A percentile compares a stretch with the other conserved stretches of the same genome.
phyloP scores from a whole-genome alignment of 2,113 vertebrate genomes.

The Grammomys surdaster region DNA sequence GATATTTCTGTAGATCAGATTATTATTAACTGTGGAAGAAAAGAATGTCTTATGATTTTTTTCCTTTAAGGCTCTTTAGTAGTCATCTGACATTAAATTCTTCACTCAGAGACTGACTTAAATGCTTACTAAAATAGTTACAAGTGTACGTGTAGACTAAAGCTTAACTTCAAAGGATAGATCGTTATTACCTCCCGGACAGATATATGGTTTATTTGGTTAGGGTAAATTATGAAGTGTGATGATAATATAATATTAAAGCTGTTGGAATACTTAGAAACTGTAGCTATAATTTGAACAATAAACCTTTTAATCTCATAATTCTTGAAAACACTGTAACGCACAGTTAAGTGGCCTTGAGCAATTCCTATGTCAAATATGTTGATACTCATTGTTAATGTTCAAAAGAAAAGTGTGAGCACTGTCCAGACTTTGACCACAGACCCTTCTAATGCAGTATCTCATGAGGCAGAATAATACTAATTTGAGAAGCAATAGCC shows the following conservation, averaged over 20 bases:
- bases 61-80: neutral
- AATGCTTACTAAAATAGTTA: conserved; percentile 25
- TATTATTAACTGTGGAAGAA: conserved; percentile 40
- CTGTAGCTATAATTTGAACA: conserved; percentile 59
- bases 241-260: conserved; percentile 54
- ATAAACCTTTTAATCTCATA: neutral
- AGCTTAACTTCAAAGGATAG: conserved; percentile 26
- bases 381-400: conserved; percentile 38
- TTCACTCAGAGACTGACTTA: conserved; percentile 52
- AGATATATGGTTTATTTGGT: neutral
- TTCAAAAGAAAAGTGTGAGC: neutral
- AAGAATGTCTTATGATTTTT: conserved; percentile 19
- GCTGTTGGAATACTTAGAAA: neutral
- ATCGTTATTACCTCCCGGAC: neutral
- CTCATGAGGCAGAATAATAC: conserved; percentile 1
- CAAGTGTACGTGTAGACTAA: neutral
- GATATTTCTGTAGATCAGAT: neutral
- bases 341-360: neutral
- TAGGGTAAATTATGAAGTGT: neutral
- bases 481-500: conserved; percentile 43
- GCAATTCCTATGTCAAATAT: conserved; percentile 24
- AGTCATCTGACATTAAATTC: neutral
- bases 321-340: conserved; percentile 52
- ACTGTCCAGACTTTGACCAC: conserved; percentile 37
- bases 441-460: conserved; percentile 17